These are phyloP conservation scores for Chaetodon trifasciatus DNA, from an alignment of 2,797 vertebrate genomes.

Conservation along the genomic window DNA sequence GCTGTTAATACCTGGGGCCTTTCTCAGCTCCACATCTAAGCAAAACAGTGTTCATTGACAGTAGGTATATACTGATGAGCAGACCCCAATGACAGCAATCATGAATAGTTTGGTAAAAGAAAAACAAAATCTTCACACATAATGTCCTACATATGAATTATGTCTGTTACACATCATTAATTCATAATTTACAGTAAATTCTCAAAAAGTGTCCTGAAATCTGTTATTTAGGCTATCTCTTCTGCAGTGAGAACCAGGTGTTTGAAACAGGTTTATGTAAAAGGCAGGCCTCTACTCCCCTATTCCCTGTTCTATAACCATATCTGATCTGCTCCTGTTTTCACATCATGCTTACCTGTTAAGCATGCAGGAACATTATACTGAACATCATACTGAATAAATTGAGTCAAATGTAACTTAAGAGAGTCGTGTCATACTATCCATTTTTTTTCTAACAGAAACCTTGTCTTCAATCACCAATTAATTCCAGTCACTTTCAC, in stretches of 20 bases:
- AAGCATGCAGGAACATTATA: background rate
- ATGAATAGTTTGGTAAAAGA: conserved; percentile 4
- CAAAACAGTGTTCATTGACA: conserved; percentile 8
- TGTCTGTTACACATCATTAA: background rate
- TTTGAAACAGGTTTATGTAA: background rate
- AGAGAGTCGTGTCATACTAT: background rate
- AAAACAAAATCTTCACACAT: background rate
- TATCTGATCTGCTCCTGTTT: background rate
- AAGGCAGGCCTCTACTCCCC: background rate
- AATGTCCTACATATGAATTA: conserved; percentile 11
- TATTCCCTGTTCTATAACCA: background rate
- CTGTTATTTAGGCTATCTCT: background rate
- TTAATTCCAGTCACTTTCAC: background rate
- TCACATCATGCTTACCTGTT: background rate
- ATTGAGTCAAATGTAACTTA: background rate
- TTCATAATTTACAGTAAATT: conserved; percentile 4
- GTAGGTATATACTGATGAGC: background rate
- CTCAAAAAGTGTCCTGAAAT: background rate
- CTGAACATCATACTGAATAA: background rate
- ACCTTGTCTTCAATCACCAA: background rate
- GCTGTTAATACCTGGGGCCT: background rate
- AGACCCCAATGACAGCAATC: conserved; percentile 19
- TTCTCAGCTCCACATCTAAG: conserved; percentile 1
- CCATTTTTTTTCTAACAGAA: background rate
- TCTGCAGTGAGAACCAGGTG: background rate